phyloP scores from a whole-genome alignment of 2,113 vertebrate genomes.

The Trochalopteron elliotii region DNA sequence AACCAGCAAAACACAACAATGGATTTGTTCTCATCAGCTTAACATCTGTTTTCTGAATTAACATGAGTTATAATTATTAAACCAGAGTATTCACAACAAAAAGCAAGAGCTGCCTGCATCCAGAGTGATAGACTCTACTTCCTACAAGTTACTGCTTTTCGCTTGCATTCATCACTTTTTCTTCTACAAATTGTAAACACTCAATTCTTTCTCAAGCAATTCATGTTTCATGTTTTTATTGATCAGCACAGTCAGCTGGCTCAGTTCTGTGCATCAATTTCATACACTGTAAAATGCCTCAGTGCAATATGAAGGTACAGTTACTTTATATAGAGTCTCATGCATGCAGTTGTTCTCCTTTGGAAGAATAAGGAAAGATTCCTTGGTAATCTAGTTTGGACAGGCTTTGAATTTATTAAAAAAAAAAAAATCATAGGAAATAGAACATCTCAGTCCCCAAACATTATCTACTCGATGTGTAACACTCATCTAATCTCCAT shows the following conservation, averaged over 20 bases:
- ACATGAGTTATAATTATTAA: slow-evolving; percentile 22
- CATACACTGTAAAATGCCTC: neutral
- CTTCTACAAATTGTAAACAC: neutral
- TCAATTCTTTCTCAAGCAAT: neutral
- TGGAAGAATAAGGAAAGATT: neutral
- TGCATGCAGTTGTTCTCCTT: neutral
- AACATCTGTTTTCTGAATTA: slow-evolving; percentile 41
- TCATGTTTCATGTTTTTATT: neutral
- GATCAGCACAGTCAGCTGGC: neutral
- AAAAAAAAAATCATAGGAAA: neutral
- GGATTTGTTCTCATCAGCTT: neutral
- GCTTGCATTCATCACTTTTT: neutral
- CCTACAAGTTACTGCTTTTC: neutral
- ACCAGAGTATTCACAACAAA: slow-evolving; percentile 25
- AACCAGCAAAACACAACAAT: neutral
- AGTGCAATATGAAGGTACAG: neutral
- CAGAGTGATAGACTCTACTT: neutral
- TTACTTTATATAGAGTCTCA: neutral
- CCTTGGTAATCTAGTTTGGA: neutral
- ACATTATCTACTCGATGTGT: rapidly evolving
- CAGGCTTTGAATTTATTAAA: neutral
- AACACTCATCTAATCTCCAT: neutral
- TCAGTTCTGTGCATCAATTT: neutral
- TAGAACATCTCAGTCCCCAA: neutral
- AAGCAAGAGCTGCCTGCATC: neutral